Conservation (phyloP, 1,140 invertebrate species). For the Muscidifurax raptorellus region DNA sequence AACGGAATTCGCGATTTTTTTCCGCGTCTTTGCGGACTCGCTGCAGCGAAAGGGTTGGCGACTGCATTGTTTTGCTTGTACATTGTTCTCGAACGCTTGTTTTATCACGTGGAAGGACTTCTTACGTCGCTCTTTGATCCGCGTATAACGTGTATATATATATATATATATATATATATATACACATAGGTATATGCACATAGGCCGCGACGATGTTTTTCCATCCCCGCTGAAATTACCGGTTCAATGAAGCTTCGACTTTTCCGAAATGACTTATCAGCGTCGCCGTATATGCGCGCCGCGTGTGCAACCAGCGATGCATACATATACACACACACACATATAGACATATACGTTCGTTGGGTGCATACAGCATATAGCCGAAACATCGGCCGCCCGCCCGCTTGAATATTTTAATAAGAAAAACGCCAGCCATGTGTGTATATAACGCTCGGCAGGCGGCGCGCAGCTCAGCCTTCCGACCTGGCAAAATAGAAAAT, state of each 20-base stretch:
- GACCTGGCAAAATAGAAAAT: slow-evolving; percentile 48
- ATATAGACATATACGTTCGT: too few relatives aligned
- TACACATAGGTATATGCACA: too few relatives aligned
- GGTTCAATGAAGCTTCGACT: background rate
- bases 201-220: too few relatives aligned
- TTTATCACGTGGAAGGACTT: too few relatives aligned
- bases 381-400: slow-evolving; percentile 5
- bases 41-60: background rate
- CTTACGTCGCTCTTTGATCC: too few relatives aligned
- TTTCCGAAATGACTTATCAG: slow-evolving; percentile 19
- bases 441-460: background rate
- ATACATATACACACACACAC: background rate
- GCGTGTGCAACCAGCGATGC: too few relatives aligned
- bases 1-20: background rate
- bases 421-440: slow-evolving; percentile 43
- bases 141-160: too few relatives aligned
- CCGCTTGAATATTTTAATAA: slow-evolving; percentile 53
- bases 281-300: background rate
- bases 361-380: too few relatives aligned
- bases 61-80: too few relatives aligned
- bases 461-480: slow-evolving; percentile 6
- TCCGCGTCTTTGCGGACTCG: background rate
- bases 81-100: too few relatives aligned
- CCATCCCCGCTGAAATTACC: too few relatives aligned
- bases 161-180: too few relatives aligned